Conservation (phyloP, 23 tunicate genomes). For the Pegea sp. region DNA sequence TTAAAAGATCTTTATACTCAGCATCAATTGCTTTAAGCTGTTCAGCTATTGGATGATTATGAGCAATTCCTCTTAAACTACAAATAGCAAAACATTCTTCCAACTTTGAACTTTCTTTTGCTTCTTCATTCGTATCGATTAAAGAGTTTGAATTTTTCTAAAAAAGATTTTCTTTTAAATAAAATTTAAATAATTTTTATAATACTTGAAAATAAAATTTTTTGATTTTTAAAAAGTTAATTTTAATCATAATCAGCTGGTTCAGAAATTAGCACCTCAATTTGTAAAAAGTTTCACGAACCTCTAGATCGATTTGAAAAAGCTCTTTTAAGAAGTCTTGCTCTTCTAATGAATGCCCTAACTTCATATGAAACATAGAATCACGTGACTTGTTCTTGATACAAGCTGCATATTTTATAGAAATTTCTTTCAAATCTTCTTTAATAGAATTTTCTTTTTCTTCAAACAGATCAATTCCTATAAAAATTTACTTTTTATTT, state of each 20-base stretch:
- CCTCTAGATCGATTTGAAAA: constrained; percentile 40
- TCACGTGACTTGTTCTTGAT: constrained; percentile 38
- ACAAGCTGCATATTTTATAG: constrained; percentile 34
- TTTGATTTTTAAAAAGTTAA: too few relatives aligned
- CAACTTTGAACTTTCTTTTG: too few relatives aligned
- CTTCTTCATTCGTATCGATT: too few relatives aligned
- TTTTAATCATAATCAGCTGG: too few relatives aligned
- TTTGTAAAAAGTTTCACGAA: too few relatives aligned
- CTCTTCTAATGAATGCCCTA: constrained; percentile 60
- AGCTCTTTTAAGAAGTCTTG: constrained; percentile 37
- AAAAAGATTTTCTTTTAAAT: too few relatives aligned
- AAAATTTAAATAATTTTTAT: too few relatives aligned
- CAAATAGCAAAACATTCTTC: constrained; percentile 82
- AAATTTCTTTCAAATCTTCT: constrained; percentile 49
- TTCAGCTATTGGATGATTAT: constrained; percentile 53
- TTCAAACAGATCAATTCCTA: constrained; percentile 37
- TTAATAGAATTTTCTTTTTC: constrained; percentile 32
- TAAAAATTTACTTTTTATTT: not conserved
- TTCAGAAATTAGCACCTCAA: too few relatives aligned
- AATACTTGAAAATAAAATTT: too few relatives aligned
- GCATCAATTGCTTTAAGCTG: constrained; percentile 85
- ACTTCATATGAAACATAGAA: constrained; percentile 26
- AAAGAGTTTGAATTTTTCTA: too few relatives aligned
- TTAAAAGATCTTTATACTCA: constrained; percentile 37
- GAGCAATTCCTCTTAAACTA: constrained; percentile 43